These are phyloP conservation scores for Coreius guichenoti DNA, from an alignment of 2,797 vertebrate genomes.

Conservation along the genomic window DNA sequence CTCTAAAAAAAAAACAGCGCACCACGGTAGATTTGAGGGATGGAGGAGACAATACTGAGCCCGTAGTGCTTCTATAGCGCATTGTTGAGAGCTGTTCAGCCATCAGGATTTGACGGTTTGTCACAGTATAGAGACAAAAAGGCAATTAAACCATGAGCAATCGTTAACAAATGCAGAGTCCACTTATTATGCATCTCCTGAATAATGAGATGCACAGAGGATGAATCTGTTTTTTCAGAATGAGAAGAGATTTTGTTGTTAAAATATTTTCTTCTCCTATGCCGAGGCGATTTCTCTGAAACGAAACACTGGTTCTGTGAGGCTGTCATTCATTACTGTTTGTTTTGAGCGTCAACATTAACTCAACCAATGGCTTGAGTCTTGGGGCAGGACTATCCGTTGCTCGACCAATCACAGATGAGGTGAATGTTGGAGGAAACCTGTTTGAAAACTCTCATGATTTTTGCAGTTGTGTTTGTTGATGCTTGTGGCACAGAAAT, in stretches of 20 bases:
- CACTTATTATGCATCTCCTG: constrained; percentile 1
- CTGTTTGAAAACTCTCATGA: not conserved
- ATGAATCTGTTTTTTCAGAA: not conserved
- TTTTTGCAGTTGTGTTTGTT: not conserved
- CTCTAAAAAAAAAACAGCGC: not conserved
- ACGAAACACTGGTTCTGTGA: not conserved
- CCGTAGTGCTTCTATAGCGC: constrained; percentile 10
- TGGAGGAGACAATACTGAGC: not conserved
- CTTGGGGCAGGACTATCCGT: not conserved
- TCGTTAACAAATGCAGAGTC: constrained; percentile 28
- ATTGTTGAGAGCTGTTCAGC: constrained; percentile 35
- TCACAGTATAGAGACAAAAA: constrained; percentile 37
- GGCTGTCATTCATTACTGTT: not conserved
- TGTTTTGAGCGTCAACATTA: not conserved
- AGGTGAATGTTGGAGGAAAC: not conserved
- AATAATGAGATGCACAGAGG: constrained; percentile 15
- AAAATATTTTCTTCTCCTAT: not conserved
- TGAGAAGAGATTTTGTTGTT: not conserved
- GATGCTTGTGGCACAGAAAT: not conserved
- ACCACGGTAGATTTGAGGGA: not conserved
- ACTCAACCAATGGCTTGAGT: not conserved
- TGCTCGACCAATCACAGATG: not conserved
- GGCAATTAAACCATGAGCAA: constrained; percentile 49
- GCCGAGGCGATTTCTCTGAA: not conserved
- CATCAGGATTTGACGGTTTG: constrained; percentile 54